These are phyloP conservation scores for Glossophaga mutica DNA, from an alignment of 2,797 vertebrate genomes.

Conservation along the genomic window DNA sequence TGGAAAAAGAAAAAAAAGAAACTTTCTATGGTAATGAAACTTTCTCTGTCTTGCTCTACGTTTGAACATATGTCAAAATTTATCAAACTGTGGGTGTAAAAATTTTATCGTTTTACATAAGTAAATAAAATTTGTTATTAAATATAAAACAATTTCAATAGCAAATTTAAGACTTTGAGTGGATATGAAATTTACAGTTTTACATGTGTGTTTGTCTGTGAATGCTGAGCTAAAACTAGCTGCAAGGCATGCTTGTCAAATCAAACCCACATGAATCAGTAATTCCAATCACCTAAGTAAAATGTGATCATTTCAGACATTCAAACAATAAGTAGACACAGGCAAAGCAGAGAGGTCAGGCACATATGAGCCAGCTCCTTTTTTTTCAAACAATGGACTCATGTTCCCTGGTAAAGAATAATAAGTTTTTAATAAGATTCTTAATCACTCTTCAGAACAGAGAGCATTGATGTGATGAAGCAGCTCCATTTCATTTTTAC, in stretches of 20 bases:
- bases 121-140: not conserved
- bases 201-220: not conserved
- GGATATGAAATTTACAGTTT: not conserved
- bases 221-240: not conserved
- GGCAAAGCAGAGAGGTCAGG: not conserved
- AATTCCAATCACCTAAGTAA: not conserved
- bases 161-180: not conserved
- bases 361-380: not conserved
- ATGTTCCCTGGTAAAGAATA: not conserved
- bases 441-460: not conserved
- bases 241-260: not conserved
- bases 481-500: not conserved
- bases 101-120: not conserved
- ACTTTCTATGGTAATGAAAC: not conserved
- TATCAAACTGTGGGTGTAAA: not conserved
- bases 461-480: not conserved
- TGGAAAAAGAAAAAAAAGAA: not conserved
- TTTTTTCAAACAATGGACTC: not conserved
- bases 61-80: not conserved
- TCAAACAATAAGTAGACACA: not conserved
- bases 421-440: not conserved
- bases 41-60: not conserved
- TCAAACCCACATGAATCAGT: not conserved
- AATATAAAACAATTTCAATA: not conserved
- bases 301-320: not conserved